Evolutionary conservation across 2,113 vertebrate genomes (phyloP), one percentile per base, ranked within the genome.

Genomic region (Daubentonia madagascariensis): DNA sequence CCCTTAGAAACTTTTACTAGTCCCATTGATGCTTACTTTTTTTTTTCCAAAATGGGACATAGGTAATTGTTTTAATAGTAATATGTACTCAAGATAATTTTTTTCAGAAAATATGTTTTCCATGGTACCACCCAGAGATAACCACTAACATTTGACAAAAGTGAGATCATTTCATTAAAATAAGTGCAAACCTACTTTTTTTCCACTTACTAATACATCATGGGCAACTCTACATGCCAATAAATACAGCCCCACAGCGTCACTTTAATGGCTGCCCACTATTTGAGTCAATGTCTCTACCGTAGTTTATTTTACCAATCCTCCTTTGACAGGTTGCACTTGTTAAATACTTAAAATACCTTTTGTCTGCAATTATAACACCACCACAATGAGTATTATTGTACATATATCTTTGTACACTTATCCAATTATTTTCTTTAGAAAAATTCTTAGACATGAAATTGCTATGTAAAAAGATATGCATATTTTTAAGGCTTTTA

Each of bases 201-300:
- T 5, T 45, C 4, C 67, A 35, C n/a, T 65, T 45, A n/a, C 18
- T 11, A 8, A 25, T 6, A 8, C 43, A 16, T 16, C 0, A 7
- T 14, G 40, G 17, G n/a, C 30, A 16, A 32, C 6, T 23, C 43
- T 12, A 1, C 23, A 28, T 4, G 52, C 43, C 63, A 17, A 14
- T 12, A 1, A n/a, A 17, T 12, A 6, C 12, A 12, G 63, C 61
- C 2, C 2, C 13, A 0, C 18, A 1, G 50, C 12, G 5, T 54
- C 32, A 13, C 59, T 18, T 57, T 16, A 23, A 2, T 9, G 76
- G 61, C 43, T 13, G 59, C 50, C 50, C 59, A 6, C 16, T 8
- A 35, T 32, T 37, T 20, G 54, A 76, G 6, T 43, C 50, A 57
- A 11, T 14, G 2, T 43, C 37, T 30, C 48, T 35, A 37, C 30